These are phyloP conservation scores for Tragelaphus scriptus DNA, from an alignment of 2,113 vertebrate genomes.

Conservation along the genomic window DNA sequence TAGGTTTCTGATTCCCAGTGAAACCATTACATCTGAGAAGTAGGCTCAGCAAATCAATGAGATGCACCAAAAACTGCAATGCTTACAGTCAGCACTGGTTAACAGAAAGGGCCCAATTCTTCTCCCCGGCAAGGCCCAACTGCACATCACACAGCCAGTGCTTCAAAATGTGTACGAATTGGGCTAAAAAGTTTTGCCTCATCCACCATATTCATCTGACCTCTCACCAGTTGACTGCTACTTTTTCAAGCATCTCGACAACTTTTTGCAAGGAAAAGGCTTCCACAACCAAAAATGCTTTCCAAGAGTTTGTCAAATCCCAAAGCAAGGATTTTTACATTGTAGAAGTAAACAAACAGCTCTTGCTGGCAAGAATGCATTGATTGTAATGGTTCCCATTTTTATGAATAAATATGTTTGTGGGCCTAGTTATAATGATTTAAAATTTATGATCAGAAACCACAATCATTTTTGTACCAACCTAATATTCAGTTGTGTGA, in stretches of 20 bases:
- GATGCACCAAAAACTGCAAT: neutral
- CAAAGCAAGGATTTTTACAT: neutral
- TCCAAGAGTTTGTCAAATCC: neutral
- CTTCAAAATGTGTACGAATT: neutral
- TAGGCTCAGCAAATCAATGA: neutral
- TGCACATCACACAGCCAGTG: rapidly evolving
- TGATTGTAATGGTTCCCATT: neutral
- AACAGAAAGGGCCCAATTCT: neutral
- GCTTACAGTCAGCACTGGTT: neutral
- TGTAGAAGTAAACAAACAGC: neutral
- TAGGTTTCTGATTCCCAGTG: neutral
- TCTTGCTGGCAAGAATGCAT: neutral
- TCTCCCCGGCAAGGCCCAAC: neutral
- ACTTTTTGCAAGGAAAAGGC: neutral
- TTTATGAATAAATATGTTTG: neutral
- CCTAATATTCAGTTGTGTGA: neutral
- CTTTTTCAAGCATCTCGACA: neutral
- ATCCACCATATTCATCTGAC: neutral
- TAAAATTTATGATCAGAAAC: neutral
- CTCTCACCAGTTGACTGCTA: neutral
- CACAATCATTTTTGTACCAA: neutral
- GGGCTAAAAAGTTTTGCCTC: neutral
- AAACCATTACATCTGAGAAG: neutral
- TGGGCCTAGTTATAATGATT: neutral
- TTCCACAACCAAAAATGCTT: neutral